Percentiles rank a stretch among this genome's conserved stretches.
Conservation (phyloP, 2,888 invertebrate species). For the Nomada ferruginata region DNA sequence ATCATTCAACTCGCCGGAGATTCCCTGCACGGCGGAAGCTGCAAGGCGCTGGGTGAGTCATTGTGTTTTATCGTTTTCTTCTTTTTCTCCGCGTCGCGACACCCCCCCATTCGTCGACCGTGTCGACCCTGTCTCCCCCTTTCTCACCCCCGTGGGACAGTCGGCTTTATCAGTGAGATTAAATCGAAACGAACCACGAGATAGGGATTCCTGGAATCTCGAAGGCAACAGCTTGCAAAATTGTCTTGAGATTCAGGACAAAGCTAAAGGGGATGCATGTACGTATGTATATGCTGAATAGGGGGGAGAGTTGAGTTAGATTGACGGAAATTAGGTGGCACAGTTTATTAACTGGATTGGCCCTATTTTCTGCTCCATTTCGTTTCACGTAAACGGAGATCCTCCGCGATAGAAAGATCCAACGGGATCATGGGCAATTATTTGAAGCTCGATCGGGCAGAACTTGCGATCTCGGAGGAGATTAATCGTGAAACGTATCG, state of each 20-base stretch:
- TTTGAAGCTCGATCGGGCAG: neutral
- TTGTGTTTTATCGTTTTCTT: constrained; percentile 48
- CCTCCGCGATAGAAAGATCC: neutral
- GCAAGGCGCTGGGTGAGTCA: constrained; percentile 89
- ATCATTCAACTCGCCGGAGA: constrained; percentile 90
- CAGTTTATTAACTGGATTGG: neutral
- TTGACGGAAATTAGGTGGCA: neutral
- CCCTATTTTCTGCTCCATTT: neutral
- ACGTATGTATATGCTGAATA: neutral
- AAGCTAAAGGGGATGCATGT: too few species aligned
- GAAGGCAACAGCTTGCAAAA: neutral
- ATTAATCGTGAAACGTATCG: too few species aligned
- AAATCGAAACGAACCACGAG: constrained; percentile 15
- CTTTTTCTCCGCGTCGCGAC: neutral
- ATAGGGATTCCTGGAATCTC: neutral
- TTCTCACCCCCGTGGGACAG: constrained; percentile 16
- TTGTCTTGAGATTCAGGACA: neutral
- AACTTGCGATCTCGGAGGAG: neutral
- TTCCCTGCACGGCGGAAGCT: constrained; percentile 87
- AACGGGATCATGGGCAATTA: neutral
- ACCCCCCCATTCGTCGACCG: constrained; percentile 18
- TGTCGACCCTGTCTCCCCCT: neutral
- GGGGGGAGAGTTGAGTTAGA: too few species aligned
- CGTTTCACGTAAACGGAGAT: neutral
- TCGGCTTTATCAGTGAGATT: constrained; percentile 28